Conservation (phyloP, 2,888 invertebrate genomes). For the Gari tellinella region DNA sequence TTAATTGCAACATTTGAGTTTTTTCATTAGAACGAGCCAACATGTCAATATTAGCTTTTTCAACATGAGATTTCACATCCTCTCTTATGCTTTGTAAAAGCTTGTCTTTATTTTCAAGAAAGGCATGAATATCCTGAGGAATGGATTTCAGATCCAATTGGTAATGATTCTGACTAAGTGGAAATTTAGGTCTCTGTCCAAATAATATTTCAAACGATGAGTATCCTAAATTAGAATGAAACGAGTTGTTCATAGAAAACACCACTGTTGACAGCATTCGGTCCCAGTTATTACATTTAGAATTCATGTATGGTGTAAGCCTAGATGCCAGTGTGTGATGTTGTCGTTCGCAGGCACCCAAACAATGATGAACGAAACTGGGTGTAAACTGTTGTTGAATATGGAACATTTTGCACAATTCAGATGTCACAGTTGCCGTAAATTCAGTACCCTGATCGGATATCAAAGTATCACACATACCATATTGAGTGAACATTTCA, state of each 20-base stretch:
- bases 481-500: constrained; percentile 40
- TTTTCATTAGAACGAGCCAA: constrained; percentile 4
- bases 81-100: constrained; percentile 1
- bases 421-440: constrained; percentile 37
- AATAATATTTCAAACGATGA: constrained; percentile 53
- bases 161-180: background rate
- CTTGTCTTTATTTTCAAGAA: too few species aligned
- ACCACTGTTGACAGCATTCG: constrained; percentile 17
- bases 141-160: background rate
- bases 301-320: constrained; percentile 45
- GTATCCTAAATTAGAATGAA: constrained; percentile 37
- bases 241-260: constrained; percentile 39
- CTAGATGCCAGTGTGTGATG: constrained; percentile 33
- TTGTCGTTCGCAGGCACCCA: too few species aligned
- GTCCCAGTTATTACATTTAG: constrained; percentile 34
- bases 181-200: constrained; percentile 44
- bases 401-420: too few species aligned
- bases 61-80: constrained; percentile 12
- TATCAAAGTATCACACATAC: constrained; percentile 40
- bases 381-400: constrained; percentile 54
- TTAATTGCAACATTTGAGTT: constrained; percentile 15
- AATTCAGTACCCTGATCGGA: constrained; percentile 42
- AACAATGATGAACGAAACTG: constrained; percentile 47
- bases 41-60: constrained; percentile 17
- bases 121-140: too few species aligned